These are phyloP conservation scores for Isoperla grammatica DNA, from an alignment of 2,888 invertebrate genomes.

Conservation along the genomic window DNA sequence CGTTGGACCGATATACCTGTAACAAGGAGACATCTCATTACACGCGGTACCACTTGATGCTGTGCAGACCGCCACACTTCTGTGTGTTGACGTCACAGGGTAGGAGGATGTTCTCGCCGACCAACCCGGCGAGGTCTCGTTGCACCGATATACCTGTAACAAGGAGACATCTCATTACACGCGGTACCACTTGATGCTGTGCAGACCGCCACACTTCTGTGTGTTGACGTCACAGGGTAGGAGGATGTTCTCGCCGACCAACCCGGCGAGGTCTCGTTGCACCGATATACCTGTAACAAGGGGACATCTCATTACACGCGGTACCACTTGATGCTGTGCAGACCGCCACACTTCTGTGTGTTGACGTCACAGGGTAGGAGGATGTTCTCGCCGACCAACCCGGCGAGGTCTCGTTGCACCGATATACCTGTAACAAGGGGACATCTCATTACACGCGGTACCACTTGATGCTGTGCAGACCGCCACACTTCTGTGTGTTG, in stretches of 20 bases:
- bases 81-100: conserved; percentile 62
- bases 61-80: conserved; percentile 73
- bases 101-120: conserved; percentile 62
- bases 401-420: conserved; percentile 54
- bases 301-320: too few species aligned
- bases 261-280: conserved; percentile 57
- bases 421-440: conserved; percentile 25
- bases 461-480: conserved; percentile 80
- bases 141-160: conserved; percentile 36
- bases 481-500: conserved; percentile 63
- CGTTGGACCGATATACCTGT: conserved; percentile 41
- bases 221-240: conserved; percentile 65
- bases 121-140: conserved; percentile 60
- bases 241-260: conserved; percentile 63
- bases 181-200: conserved; percentile 83
- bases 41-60: conserved; percentile 76
- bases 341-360: conserved; percentile 61
- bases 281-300: conserved; percentile 31
- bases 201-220: conserved; percentile 67
- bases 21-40: too few species aligned
- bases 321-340: conserved; percentile 83
- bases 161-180: too few species aligned
- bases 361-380: conserved; percentile 68
- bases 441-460: too few species aligned
- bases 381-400: conserved; percentile 63